Evolutionary conservation across 1,140 invertebrate genomes (phyloP).

Genomic region (Medauroidea extradentata): DNA sequence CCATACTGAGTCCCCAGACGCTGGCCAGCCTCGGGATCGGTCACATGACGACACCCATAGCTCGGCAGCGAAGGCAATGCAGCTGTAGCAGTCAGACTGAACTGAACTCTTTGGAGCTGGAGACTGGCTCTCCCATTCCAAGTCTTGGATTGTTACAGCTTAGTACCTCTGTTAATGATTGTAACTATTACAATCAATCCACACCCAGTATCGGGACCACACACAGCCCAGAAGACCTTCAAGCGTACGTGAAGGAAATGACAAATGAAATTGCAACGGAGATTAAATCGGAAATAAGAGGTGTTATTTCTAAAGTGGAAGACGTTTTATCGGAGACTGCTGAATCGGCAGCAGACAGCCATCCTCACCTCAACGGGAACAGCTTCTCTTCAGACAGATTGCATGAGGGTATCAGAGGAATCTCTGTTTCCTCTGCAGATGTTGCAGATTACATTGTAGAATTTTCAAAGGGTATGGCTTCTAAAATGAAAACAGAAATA

Average conservation of each 20-base stretch:
- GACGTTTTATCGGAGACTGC: constrained; percentile 63
- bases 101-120: constrained; percentile 39
- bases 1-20: constrained; percentile 56
- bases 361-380: background rate
- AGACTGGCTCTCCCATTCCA: background rate
- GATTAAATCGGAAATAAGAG: constrained; percentile 74
- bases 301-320: constrained; percentile 71
- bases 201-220: constrained; percentile 48
- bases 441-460: constrained; percentile 71
- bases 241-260: constrained; percentile 68
- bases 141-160: constrained; percentile 1
- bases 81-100: constrained; percentile 70
- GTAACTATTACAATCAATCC: constrained; percentile 51
- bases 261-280: constrained; percentile 72
- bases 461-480: constrained; percentile 70
- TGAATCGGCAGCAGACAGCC: constrained; percentile 1
- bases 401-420: constrained; percentile 27
- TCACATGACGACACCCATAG: constrained; percentile 39
- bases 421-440: constrained; percentile 65
- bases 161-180: constrained; percentile 43
- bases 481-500: constrained; percentile 72
- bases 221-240: constrained; percentile 58
- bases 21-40: constrained; percentile 56
- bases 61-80: constrained; percentile 48
- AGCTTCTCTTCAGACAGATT: background rate